These are phyloP conservation scores for Drosophila serrata DNA, from an alignment of 1,140 invertebrate species.

Conservation along the genomic window DNA sequence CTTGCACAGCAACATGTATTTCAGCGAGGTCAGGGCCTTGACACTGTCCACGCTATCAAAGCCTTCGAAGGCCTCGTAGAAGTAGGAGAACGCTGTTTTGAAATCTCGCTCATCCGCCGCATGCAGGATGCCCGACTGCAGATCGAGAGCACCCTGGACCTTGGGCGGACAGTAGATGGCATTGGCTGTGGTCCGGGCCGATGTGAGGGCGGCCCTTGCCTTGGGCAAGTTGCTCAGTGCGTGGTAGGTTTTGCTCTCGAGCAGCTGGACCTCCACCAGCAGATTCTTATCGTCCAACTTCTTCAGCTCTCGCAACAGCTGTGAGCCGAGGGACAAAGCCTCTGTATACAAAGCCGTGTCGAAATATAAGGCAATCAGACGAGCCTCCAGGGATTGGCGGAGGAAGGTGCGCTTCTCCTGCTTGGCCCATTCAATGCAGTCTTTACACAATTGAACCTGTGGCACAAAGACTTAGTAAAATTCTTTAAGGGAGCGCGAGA, in stretches of 20 bases:
- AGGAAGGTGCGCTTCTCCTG: conserved; percentile 98
- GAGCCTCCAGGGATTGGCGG: conserved; percentile 97
- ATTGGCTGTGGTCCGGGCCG: conserved; percentile 99
- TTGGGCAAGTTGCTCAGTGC: conserved; percentile 98
- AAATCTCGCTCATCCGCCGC: conserved; percentile 99
- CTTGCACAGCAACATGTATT: conserved; percentile 99
- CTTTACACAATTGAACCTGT: conserved; percentile 93
- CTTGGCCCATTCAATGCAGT: conserved; percentile 99
- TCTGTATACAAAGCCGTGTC: conserved; percentile 96
- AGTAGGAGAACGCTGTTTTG: conserved; percentile 99
- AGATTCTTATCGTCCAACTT: conserved; percentile 99
- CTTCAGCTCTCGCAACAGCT: conserved; percentile 97
- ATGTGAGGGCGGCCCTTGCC: conserved; percentile 98
- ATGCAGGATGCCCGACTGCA: conserved; percentile 99
- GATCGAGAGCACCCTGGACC: conserved; percentile 97
- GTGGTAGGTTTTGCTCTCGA: conserved; percentile 99
- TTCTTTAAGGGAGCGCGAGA: neutral
- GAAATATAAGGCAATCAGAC: conserved; percentile 97
- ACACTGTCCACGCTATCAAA: conserved; percentile 97
- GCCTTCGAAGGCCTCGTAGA: conserved; percentile 99
- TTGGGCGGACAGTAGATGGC: conserved; percentile 99
- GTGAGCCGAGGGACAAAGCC: conserved; percentile 93
- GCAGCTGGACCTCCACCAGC: conserved; percentile 97
- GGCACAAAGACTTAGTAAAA: neutral
- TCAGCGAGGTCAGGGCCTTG: conserved; percentile 96